Conservation (phyloP, 2,113 vertebrate species). For the Ornithorhynchus anatinus region DNA sequence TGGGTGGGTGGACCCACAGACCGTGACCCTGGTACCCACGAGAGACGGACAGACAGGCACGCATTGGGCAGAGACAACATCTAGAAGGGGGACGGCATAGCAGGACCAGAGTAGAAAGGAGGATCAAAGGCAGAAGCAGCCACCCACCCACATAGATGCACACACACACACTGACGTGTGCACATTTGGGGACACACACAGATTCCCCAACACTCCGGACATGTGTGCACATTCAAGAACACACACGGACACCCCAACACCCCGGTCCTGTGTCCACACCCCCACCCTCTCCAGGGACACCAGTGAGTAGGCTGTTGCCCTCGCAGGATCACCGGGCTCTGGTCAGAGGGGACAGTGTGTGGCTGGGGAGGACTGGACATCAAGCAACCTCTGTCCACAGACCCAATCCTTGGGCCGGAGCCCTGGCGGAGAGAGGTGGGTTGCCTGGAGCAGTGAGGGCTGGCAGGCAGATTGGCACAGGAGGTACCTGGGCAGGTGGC, state of each 20-base stretch:
- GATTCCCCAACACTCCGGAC: too few species aligned
- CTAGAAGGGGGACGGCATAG: too few species aligned
- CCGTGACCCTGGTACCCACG: too few species aligned
- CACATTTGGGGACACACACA: slow-evolving; percentile 27
- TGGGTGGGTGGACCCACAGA: too few species aligned
- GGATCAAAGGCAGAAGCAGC: too few species aligned
- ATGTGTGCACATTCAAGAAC: slow-evolving; percentile 27
- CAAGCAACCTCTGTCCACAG: neutral
- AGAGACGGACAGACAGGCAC: too few species aligned
- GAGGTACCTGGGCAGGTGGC: slow-evolving; percentile 93
- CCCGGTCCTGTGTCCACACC: too few species aligned
- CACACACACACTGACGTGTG: slow-evolving; percentile 39
- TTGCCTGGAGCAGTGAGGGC: neutral
- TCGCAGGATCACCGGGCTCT: neutral
- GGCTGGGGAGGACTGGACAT: neutral
- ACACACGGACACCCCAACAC: too few species aligned
- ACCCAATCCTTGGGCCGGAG: neutral
- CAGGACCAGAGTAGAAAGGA: too few species aligned
- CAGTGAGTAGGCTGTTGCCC: neutral
- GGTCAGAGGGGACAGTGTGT: neutral
- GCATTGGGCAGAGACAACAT: too few species aligned
- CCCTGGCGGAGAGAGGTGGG: neutral
- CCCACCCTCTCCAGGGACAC: slow-evolving; percentile 14
- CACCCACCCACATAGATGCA: too few species aligned
- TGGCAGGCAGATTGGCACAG: too few species aligned